These are phyloP conservation scores for Myotis yumanensis DNA, from an alignment of 2,113 vertebrate genomes.

Conservation along the genomic window DNA sequence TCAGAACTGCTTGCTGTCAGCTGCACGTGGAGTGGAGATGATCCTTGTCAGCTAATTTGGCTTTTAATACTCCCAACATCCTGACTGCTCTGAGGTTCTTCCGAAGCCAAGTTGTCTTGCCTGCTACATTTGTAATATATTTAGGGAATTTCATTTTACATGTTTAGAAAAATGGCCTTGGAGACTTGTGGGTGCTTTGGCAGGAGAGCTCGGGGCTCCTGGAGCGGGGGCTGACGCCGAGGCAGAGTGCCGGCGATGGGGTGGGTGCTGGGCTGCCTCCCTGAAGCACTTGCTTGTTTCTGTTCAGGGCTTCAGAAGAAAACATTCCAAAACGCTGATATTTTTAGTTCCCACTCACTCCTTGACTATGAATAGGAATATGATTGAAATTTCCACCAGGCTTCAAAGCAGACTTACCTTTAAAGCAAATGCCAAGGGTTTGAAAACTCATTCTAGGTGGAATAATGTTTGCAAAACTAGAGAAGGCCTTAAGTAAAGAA, in stretches of 20 bases:
- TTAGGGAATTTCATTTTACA: conserved; percentile 63
- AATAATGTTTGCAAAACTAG: conserved; percentile 16
- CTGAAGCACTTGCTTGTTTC: conserved; percentile 14
- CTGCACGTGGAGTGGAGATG: conserved; percentile 47
- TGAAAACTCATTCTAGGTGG: conserved; percentile 55
- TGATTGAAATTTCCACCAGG: conserved; percentile 66
- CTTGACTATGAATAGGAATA: conserved; percentile 56
- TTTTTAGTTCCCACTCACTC: conserved; percentile 61
- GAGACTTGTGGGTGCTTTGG: background rate
- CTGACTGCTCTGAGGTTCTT: conserved; percentile 63
- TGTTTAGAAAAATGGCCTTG: conserved; percentile 52
- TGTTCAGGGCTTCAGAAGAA: conserved; percentile 36
- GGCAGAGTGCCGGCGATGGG: background rate
- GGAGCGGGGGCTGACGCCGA: background rate
- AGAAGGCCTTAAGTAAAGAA: background rate
- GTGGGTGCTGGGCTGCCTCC: background rate
- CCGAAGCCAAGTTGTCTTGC: conserved; percentile 67
- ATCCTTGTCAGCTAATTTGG: conserved; percentile 76
- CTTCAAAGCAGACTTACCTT: conserved; percentile 73
- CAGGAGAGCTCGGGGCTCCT: background rate
- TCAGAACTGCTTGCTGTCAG: conserved; percentile 65
- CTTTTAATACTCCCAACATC: conserved; percentile 69
- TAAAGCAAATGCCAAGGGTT: conserved; percentile 69
- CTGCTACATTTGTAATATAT: conserved; percentile 57
- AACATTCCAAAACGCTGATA: conserved; percentile 50